These are phyloP conservation scores for Cremastobaeus sp. DNA, from an alignment of 2,888 invertebrate species.

Conservation along the genomic window DNA sequence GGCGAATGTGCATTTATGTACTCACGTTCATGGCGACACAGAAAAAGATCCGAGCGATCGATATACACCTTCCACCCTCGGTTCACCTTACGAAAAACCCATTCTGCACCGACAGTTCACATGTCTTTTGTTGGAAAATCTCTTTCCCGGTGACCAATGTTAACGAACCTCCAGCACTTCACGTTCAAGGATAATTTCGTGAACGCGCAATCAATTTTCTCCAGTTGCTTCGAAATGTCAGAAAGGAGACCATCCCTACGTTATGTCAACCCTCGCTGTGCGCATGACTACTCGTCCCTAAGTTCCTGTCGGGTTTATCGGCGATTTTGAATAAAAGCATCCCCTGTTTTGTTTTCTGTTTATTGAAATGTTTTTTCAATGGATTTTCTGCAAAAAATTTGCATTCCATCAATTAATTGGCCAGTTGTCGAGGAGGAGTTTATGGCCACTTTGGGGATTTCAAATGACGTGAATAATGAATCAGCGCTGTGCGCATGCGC, in stretches of 20 bases:
- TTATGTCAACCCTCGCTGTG: slow-evolving; percentile 18
- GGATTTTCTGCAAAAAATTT: too few species aligned
- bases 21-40: slow-evolving; percentile 63
- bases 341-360: too few species aligned
- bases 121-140: background rate
- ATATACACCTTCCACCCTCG: slow-evolving; percentile 45
- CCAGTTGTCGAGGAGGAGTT: too few species aligned
- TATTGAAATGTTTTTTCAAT: too few species aligned
- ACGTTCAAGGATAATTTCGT: too few species aligned
- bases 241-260: slow-evolving; percentile 39
- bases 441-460: too few species aligned
- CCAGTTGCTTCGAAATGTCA: slow-evolving; percentile 31
- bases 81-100: slow-evolving; percentile 28
- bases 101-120: slow-evolving; percentile 5
- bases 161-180: background rate
- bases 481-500: background rate
- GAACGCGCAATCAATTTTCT: slow-evolving; percentile 11
- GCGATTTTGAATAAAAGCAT: too few species aligned
- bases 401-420: too few species aligned
- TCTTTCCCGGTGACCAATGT: too few species aligned
- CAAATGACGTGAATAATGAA: too few species aligned
- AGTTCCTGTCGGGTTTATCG: slow-evolving; percentile 15
- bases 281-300: slow-evolving; percentile 27
- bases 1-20: slow-evolving; percentile 19
- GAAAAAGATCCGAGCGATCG: slow-evolving; percentile 50